A percentile compares a stretch with the other conserved stretches of the same genome.
Conservation (phyloP, 2,113 vertebrate genomes). For the Thalassoma bifasciatum region DNA sequence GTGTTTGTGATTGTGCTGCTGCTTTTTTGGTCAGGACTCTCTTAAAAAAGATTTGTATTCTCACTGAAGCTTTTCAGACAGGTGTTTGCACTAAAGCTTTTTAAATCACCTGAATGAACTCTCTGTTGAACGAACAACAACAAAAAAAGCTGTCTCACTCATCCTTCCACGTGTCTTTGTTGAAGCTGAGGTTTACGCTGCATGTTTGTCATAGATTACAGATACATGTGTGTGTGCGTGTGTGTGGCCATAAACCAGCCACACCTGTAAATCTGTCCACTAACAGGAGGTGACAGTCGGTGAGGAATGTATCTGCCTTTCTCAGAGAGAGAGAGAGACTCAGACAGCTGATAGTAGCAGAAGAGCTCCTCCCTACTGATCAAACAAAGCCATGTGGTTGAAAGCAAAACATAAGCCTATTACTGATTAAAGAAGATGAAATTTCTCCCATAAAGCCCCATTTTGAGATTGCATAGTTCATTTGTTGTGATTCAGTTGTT, state of each 20-base stretch:
- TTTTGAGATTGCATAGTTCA: neutral
- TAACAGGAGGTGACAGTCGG: slow-evolving; percentile 22
- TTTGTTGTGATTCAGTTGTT: slow-evolving; percentile 6
- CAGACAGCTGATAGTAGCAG: slow-evolving; percentile 43
- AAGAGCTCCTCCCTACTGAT: slow-evolving; percentile 25
- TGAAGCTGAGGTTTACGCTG: neutral
- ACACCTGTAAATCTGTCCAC: slow-evolving; percentile 14
- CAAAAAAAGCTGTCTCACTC: neutral
- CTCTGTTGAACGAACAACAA: neutral
- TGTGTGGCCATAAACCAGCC: slow-evolving; percentile 5
- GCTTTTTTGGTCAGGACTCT: no score
- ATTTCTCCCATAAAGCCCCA: slow-evolving; percentile 2
- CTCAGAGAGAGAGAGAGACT: neutral
- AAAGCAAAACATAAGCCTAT: slow-evolving; percentile 33
- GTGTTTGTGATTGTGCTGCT: no score
- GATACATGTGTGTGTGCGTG: neutral
- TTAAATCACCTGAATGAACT: neutral
- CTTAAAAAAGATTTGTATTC: neutral
- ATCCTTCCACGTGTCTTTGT: slow-evolving; percentile 1
- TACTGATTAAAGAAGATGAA: slow-evolving; percentile 22
- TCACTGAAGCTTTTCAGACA: neutral
- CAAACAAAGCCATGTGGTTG: neutral
- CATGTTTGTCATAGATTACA: slow-evolving; percentile 8
- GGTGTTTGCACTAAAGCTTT: neutral
- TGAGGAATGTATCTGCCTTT: slow-evolving; percentile 20